Evolutionary conservation across 2,888 invertebrate genomes (phyloP).

Genomic region (Callimorpha dominula): DNA sequence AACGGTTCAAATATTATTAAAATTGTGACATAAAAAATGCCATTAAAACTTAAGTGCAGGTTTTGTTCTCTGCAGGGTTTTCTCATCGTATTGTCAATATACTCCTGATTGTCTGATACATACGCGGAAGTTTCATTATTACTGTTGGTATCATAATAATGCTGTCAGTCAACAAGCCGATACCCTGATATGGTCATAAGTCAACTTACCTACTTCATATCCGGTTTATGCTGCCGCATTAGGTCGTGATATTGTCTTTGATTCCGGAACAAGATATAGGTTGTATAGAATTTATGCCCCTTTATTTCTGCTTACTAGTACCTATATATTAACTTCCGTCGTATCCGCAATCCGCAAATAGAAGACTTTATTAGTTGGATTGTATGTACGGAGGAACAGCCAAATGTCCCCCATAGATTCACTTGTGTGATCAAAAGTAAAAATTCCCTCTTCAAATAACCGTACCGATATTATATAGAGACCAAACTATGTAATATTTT

Average conservation of each 20-base stretch:
- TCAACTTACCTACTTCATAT: not conserved
- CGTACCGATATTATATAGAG: not conserved
- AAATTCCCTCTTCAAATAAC: not conserved
- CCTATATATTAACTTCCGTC: not conserved
- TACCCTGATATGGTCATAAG: conserved; percentile 31
- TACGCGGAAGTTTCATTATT: conserved; percentile 28
- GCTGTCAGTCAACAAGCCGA: conserved; percentile 18
- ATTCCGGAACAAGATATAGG: not conserved
- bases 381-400: not conserved
- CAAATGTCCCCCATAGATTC: not conserved
- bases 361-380: not conserved
- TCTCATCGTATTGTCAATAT: conserved; percentile 1
- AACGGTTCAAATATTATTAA: not conserved
- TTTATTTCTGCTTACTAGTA: not conserved
- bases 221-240: not conserved
- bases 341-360: not conserved
- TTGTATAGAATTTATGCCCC: not conserved
- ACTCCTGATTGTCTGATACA: conserved; percentile 32
- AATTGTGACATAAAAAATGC: not conserved
- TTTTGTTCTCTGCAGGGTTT: not conserved
- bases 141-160: conserved; percentile 34
- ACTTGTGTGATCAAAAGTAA: not conserved
- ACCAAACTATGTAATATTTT: not conserved
- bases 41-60: conserved; percentile 29
- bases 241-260: not conserved